Base-by-base conservation (phyloP, 2,113 vertebrate genomes). In the Enhydra lutris region DNA sequence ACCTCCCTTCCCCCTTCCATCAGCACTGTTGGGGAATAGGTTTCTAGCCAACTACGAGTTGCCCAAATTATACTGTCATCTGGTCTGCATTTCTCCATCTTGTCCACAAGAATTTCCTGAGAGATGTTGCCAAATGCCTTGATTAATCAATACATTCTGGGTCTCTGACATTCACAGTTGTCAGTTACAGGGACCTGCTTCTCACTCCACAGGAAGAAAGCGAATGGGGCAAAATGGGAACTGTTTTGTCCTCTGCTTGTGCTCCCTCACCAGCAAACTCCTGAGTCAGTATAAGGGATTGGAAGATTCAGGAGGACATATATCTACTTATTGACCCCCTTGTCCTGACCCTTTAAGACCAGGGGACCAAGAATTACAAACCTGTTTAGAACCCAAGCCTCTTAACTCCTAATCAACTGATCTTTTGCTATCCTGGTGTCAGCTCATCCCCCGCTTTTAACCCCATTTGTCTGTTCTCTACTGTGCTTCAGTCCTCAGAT, bases 81-180 rank as follows among this genome's bases (percentile, higher is more conserved):
- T 98, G 97, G 97, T 96, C 90, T 96, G 83, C 96, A 98, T 98
- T 96, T 98, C 97, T 97, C 89, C 97, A 96, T 97, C 94, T 95
- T 97, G 97, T 98, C 98, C 97, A 73, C 97, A 98, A 97, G 96
- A 95, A 98, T 98, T 98, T 98, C 95, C 97, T 97, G 97, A 96
- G 87, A 96, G 95, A 73, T 76, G 80, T 84, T 97, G 97, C 97
- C 97, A 97, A 97, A 96, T 97, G 95, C 96, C 94, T 97, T 59
- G 90, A 97, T 97, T 96, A 98, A 97, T 97, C 97, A 95, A 71
- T 97, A 79, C 96, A 97, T 95, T 74, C 97, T 98, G 97, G 76
- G 74, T 82, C 79, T 95, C 69, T 88, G 95, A 98, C 92, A 92
- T 94, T 71, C 87, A 39, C 86, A 96, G 89, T 88, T 95, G 90